These are phyloP conservation scores for Dromococcyx pavoninus DNA, from an alignment of 2,797 vertebrate species.

Conservation along the genomic window DNA sequence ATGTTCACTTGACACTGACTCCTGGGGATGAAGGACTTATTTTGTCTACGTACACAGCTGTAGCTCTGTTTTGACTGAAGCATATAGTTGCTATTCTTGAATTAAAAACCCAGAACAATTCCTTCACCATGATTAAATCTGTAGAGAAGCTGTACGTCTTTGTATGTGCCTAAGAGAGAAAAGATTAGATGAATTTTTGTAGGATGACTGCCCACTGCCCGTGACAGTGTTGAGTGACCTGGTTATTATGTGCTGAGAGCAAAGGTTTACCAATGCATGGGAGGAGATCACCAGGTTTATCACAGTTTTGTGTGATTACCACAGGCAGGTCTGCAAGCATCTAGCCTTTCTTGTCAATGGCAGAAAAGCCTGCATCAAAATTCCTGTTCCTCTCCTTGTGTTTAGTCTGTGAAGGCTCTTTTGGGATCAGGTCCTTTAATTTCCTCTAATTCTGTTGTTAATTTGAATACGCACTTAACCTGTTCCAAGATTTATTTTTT, in stretches of 20 bases:
- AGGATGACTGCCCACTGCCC: background rate
- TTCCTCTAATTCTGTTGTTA: background rate
- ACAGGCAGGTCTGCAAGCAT: background rate
- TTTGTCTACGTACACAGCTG: background rate
- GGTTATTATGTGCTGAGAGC: background rate
- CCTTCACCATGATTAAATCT: background rate
- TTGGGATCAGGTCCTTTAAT: background rate
- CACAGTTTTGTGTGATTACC: background rate
- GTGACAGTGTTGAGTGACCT: background rate
- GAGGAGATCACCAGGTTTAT: background rate
- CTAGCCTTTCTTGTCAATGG: background rate
- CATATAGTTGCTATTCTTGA: background rate
- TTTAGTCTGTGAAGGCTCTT: background rate
- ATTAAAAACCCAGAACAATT: background rate
- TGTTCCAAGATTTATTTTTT: background rate
- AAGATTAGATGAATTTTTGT: background rate
- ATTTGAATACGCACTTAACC: background rate
- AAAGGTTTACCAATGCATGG: background rate
- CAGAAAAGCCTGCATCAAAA: background rate
- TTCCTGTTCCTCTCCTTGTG: background rate
- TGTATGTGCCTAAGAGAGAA: background rate
- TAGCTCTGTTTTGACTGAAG: background rate
- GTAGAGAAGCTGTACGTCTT: accelerated
- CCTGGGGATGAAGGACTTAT: background rate
- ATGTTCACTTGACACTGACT: background rate